Percentiles rank a stretch among this genome's conserved stretches.
These are phyloP conservation scores for Scatophagus argus DNA, from an alignment of 2,113 vertebrate species.

Conservation along the genomic window DNA sequence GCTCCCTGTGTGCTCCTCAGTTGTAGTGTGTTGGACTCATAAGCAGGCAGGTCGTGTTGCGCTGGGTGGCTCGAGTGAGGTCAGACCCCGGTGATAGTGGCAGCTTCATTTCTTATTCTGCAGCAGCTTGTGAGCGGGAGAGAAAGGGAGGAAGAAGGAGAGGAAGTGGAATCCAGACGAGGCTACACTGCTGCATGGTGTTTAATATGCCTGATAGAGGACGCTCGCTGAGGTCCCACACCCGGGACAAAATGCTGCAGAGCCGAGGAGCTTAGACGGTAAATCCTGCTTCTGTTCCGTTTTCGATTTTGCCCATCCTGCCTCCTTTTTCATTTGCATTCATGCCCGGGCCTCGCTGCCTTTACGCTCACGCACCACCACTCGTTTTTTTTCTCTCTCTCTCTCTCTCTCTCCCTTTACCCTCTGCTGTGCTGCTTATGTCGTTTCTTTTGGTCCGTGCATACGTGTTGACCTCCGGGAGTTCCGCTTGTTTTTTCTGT, in stretches of 20 bases:
- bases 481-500: constrained; percentile 39
- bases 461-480: constrained; percentile 36
- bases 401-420: constrained; percentile 20
- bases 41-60: constrained; percentile 66
- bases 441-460: not conserved
- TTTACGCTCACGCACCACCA: constrained; percentile 13
- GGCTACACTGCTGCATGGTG: constrained; percentile 50
- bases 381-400: constrained; percentile 3
- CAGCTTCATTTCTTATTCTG: constrained; percentile 79
- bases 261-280: constrained; percentile 68
- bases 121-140: constrained; percentile 42
- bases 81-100: constrained; percentile 70
- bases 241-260: constrained; percentile 55
- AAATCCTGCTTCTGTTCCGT: constrained; percentile 61
- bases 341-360: constrained; percentile 14
- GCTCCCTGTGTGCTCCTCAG: constrained; percentile 30
- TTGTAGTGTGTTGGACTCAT: constrained; percentile 37
- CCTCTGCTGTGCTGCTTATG: not conserved
- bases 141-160: not conserved
- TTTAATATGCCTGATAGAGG: constrained; percentile 62
- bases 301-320: constrained; percentile 53
- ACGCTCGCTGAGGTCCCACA: constrained; percentile 39
- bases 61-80: constrained; percentile 69
- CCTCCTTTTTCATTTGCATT: constrained; percentile 50
- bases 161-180: constrained; percentile 24